Base-by-base conservation (phyloP, 2,113 vertebrate genomes). In the Pundamilia nyererei region DNA sequence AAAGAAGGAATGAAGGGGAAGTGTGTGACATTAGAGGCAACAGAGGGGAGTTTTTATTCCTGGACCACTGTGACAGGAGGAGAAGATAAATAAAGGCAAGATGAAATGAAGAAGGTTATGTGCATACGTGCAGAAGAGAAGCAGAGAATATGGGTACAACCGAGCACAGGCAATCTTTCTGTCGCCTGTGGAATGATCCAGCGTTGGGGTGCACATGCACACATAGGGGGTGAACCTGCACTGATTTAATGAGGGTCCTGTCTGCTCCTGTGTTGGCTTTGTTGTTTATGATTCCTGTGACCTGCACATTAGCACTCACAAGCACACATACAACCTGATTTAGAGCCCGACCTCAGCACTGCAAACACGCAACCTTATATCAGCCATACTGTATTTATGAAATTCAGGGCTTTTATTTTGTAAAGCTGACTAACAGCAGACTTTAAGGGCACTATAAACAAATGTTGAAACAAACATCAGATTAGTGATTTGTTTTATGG, bases 161-260 rank as follows among this genome's bases (percentile, higher is more conserved):
- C 80, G 87, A 91, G 82, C 89, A 80, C 83, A 17, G 87, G 91
- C 86, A 89, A 88, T 94, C 91, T 91, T 89, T 93, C 56, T 45
- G 54, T 51, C 83, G 86, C 54, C 49, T 40, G 58, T 42, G 72
- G 86, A 89, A 91, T 92, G 92, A 94, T 90, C 87, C 70, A 12
- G 75, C 12, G 60, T 65, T 77, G 60, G 40, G 35, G 29, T 81
- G 7, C 51, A 13, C 77, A 55, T 75, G 62, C 85, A 56, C 60
- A 53, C 55, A 60, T 7, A n/a, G 38, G 0, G 33, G 35, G 60
- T 85, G 72, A 92, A 89, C 92, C 87, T 45, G 82, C 89, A 91
- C 45, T 89, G 89, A 93, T 93, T 86, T 83, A 84, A 88, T 90
- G 83, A 90, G 86, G 47, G 68, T 92, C 58, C 90, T 38, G 90